A percentile compares a stretch with the other conserved stretches of the same genome.
Conservation (phyloP, 2,797 vertebrate genomes). For the Nannoperca obscura region DNA sequence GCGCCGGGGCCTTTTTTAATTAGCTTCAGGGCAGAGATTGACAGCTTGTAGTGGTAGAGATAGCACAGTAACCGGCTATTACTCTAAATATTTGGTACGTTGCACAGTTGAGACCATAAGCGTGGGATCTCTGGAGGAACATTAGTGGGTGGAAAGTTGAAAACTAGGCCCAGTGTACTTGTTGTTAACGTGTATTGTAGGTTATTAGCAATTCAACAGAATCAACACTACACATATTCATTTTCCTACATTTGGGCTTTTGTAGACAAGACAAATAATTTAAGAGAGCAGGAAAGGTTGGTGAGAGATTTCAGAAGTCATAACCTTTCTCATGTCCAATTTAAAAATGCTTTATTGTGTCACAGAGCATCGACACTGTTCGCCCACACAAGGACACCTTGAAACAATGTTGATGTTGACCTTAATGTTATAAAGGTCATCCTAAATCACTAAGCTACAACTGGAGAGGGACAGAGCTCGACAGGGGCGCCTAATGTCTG, state of each 20-base stretch:
- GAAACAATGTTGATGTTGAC: conserved; percentile 71
- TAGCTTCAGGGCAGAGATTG: conserved; percentile 82
- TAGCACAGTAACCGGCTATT: conserved; percentile 84
- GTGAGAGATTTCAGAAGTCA: conserved; percentile 53
- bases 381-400: conserved; percentile 49
- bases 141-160: conserved; percentile 60
- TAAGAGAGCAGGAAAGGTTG: conserved; percentile 22
- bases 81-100: conserved; percentile 85
- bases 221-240: conserved; percentile 17
- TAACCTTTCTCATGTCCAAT: conserved; percentile 57
- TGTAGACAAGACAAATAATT: conserved; percentile 53
- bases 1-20: conserved; percentile 81
- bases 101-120: conserved; percentile 68
- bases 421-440: conserved; percentile 62
- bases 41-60: conserved; percentile 83
- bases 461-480: conserved; percentile 34
- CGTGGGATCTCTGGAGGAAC: conserved; percentile 64
- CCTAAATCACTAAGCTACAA: conserved; percentile 56
- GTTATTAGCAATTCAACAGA: neutral
- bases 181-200: conserved; percentile 31
- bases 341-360: conserved; percentile 63
- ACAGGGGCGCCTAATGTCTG: conserved; percentile 5
- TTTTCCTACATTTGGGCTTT: conserved; percentile 42
- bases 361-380: conserved; percentile 31
- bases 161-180: conserved; percentile 55